Conservation (phyloP, 2,113 vertebrate species). For the Hipposideros armiger region DNA sequence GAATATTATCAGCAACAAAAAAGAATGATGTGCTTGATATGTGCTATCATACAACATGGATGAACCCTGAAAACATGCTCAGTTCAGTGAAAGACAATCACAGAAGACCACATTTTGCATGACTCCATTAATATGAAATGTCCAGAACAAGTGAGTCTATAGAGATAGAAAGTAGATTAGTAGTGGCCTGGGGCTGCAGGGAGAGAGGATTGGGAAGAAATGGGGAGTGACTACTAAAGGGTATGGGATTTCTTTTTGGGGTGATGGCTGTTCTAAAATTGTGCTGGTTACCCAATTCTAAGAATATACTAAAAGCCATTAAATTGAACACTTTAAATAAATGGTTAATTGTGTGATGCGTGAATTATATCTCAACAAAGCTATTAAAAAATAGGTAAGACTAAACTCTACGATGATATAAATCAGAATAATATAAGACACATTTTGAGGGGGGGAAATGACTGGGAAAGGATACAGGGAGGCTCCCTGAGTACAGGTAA, state of each 20-base stretch:
- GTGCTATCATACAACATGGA: neutral
- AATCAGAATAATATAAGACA: neutral
- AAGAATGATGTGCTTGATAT: neutral
- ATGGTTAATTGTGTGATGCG: neutral
- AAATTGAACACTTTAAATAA: neutral
- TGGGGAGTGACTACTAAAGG: neutral
- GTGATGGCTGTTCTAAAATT: neutral
- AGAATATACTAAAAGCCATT: neutral
- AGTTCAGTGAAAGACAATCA: neutral
- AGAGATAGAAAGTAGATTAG: neutral
- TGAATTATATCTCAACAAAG: constrained; percentile 25
- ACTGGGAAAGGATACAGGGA: neutral
- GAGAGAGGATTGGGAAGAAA: neutral
- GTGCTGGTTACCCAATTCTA: neutral
- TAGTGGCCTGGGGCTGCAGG: neutral
- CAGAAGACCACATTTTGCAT: neutral
- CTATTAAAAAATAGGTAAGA: neutral
- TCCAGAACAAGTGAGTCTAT: neutral
- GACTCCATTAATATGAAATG: neutral
- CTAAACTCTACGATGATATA: constrained; percentile 5
- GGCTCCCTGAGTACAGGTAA: neutral
- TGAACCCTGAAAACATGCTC: neutral
- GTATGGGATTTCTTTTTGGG: neutral
- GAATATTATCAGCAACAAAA: neutral
- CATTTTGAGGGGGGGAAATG: neutral